These are phyloP conservation scores for Psittacula derbiana DNA, from an alignment of 2,797 vertebrate species.

Conservation along the genomic window DNA sequence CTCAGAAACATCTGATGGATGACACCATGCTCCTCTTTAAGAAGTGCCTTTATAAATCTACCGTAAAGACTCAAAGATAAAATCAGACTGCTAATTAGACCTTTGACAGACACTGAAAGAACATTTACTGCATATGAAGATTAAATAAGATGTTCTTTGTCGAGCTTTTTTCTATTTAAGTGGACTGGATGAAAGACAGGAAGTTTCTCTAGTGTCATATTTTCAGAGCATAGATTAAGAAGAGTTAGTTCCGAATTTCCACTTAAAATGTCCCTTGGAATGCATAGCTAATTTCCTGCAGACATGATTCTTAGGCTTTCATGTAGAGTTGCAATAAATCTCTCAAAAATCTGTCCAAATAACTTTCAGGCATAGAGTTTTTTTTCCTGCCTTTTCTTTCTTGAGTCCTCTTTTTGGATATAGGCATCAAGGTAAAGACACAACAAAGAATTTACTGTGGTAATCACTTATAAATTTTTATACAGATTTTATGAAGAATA, in stretches of 20 bases:
- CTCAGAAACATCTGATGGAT: background rate
- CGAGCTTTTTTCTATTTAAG: background rate
- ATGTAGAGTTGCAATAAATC: constrained; percentile 54
- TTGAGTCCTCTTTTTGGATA: background rate
- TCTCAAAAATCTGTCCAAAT: constrained; percentile 44
- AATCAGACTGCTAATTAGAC: background rate
- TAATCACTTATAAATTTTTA: background rate
- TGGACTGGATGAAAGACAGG: constrained; percentile 11
- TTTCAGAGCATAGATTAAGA: constrained; percentile 44
- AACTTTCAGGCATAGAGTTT: background rate
- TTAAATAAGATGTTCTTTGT: constrained; percentile 45
- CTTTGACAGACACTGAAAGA: background rate
- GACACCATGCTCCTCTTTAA: background rate
- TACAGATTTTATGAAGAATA: background rate
- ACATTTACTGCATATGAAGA: background rate
- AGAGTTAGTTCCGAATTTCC: constrained; percentile 25
- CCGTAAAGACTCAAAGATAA: background rate
- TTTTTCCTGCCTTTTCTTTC: background rate
- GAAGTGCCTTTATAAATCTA: background rate
- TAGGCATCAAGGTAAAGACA: background rate
- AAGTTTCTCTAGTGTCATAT: constrained; percentile 22
- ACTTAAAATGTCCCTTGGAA: constrained; percentile 62
- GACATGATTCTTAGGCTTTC: constrained; percentile 51
- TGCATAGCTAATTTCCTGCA: constrained; percentile 72
- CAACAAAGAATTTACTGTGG: background rate